phyloP scores from a whole-genome alignment of 2,888 invertebrate species.

The Choristoneura rosaceana region DNA sequence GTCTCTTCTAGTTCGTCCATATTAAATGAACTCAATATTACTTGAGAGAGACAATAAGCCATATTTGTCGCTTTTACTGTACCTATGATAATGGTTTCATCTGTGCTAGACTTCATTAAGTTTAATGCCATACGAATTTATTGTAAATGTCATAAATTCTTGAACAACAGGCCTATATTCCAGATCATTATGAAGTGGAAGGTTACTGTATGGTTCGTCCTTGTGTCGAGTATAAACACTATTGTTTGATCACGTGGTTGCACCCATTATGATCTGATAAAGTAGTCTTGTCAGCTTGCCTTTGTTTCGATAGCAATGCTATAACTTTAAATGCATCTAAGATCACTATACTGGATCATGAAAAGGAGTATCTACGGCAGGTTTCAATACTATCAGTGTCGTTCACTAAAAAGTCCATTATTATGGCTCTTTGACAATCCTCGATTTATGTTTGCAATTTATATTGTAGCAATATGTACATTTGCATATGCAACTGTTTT shows the following conservation, averaged over 20 bases:
- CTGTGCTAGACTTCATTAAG: neutral
- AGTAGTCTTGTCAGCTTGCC: slow-evolving; percentile 63
- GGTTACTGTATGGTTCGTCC: slow-evolving; percentile 58
- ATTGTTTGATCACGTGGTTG: slow-evolving; percentile 80
- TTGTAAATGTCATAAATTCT: slow-evolving; percentile 42
- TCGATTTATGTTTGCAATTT: neutral
- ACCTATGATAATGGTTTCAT: neutral
- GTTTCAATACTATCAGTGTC: neutral
- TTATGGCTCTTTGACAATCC: neutral
- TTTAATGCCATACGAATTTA: slow-evolving; percentile 23
- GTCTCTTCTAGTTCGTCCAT: neutral
- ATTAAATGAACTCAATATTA: neutral
- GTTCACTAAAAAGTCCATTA: slow-evolving; percentile 36
- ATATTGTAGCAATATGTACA: no score
- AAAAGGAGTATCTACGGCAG: slow-evolving; percentile 34
- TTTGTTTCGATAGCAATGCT: slow-evolving; percentile 55
- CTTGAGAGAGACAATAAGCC: neutral
- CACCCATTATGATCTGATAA: slow-evolving; percentile 75
- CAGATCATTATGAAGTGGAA: slow-evolving; percentile 60
- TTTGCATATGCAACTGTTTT: no score
- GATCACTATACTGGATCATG: slow-evolving; percentile 3
- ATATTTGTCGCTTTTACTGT: neutral
- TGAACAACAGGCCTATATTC: slow-evolving; percentile 59
- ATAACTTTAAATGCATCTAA: slow-evolving; percentile 18
- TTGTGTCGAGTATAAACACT: slow-evolving; percentile 76